These are phyloP conservation scores for Venustaconcha ellipsiformis DNA, from an alignment of 1,140 invertebrate genomes.

Conservation along the genomic window DNA sequence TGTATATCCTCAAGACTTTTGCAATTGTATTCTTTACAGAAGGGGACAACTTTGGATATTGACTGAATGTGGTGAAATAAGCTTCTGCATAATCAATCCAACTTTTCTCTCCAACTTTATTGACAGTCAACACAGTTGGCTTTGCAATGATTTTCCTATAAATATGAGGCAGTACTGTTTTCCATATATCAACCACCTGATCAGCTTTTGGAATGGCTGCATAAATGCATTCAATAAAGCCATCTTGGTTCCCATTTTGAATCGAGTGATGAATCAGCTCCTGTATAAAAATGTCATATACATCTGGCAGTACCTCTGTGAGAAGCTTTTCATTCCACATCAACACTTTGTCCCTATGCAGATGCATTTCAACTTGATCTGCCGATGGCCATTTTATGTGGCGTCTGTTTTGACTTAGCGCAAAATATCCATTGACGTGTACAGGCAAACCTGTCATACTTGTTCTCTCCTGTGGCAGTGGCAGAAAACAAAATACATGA, in stretches of 20 bases:
- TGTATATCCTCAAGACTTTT: too few relatives aligned
- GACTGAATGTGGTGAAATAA: slow-evolving; percentile 13
- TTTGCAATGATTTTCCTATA: not conserved
- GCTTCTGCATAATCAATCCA: slow-evolving; percentile 12
- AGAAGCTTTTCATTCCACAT: slow-evolving; percentile 57
- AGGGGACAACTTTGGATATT: too few relatives aligned
- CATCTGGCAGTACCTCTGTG: slow-evolving; percentile 44
- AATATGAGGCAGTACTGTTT: not conserved
- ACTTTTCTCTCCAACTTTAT: not conserved
- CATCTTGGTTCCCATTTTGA: not conserved
- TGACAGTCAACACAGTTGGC: not conserved
- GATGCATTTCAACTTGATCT: slow-evolving; percentile 28
- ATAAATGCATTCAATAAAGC: slow-evolving; percentile 9
- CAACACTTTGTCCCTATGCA: slow-evolving; percentile 42
- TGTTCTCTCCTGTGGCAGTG: slow-evolving; percentile 49
- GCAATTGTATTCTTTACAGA: too few relatives aligned
- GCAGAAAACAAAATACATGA: slow-evolving; percentile 63
- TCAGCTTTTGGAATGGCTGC: slow-evolving; percentile 16
- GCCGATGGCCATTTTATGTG: slow-evolving; percentile 59
- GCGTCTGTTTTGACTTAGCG: slow-evolving; percentile 56
- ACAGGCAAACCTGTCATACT: slow-evolving; percentile 59
- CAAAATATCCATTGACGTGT: slow-evolving; percentile 62
- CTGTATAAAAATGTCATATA: slow-evolving; percentile 35
- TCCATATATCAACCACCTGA: slow-evolving; percentile 6
- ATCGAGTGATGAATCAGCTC: slow-evolving; percentile 3